Evolutionary conservation across 1,140 invertebrate species (phyloP), one percentile per base, ranked within the genome.

Genomic region (Catajapyx aquilonaris): DNA sequence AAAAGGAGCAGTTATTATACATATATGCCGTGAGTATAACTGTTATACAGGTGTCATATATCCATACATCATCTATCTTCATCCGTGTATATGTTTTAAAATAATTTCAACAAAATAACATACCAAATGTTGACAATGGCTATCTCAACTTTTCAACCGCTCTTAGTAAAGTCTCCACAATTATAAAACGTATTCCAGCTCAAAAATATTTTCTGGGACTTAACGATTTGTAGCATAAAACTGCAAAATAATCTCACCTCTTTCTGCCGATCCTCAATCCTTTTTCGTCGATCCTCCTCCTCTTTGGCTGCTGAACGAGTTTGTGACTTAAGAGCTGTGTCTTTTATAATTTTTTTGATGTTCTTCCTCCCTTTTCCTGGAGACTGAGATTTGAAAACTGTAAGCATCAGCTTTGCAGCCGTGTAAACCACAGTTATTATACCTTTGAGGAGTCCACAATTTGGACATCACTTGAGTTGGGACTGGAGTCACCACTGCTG

Each of bases 241-340:
- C 21, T 25, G 19, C 32, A 11, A 5, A 15, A 11, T 17, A 2
- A 34, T 20, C 38, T 41, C 55, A 79, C 77, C 60, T 84, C 50
- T 64, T 75, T 76, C 53, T 91, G 85, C 44, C 80, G 69, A 46
- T 90, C 81, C 22, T 72, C 63, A 37, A 96, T 84, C 55, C 88
- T 68, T 46, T 76, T 78, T 36, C 83, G 71, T 23, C 87, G 65
- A 48, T 90, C 84, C 44, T 78, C 73, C 55, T 98, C 93, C 45
- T 84, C 77, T 48, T 78, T 73, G 19, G 81, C 81, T 10, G 91
- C 91, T 50, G 71, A 69, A 49, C 81, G 81, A 0, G 91, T 95
- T 22, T 65, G 67, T 41, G 75, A 69, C 33, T 74, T 68, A 30
- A 94, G 61, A 52, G 81, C 72, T 43, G 78, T 76, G 42, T 78